Evolutionary conservation across 1,140 invertebrate genomes (phyloP), one percentile per base, ranked within the genome.

Genomic region (Spodoptera frugiperda): DNA sequence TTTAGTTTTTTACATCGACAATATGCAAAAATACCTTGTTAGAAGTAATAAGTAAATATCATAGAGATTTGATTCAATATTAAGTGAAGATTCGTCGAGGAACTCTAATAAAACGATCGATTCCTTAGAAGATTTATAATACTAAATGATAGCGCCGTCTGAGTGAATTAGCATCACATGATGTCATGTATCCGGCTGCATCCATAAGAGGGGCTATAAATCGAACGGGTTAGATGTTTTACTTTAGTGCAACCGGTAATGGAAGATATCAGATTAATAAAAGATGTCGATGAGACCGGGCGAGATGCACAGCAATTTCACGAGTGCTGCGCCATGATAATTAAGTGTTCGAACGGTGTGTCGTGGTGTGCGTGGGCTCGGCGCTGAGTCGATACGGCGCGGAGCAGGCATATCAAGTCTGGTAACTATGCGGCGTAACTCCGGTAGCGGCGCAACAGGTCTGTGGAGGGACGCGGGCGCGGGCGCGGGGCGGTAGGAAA

Each of bases 341-440:
- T 92, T 90, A 92, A 91, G 87, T 89, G 87, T 91, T 89, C 84
- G 87, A 85, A 82, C 76, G 85, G 49, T 78, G 82, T 82, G 33
- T 61, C 59, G 73, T 78, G 67, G 87, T 86, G 88, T 89, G 90
- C 84, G 88, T 87, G 84, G 78, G 84, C 68, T 75, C 54, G 82
- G 78, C 68, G 79, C 71, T 83, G 63, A 78, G 81, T 57, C 71
- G 78, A 78, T 76, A 83, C 81, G 83, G 74, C 77, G 87, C 81
- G 78, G 87, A 86, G 87, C 85, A 81, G 82, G 86, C 90, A 88
- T 91, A 93, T 93, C 91, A 89, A 94, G 93, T 93, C 93, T 90
- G 93, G 93, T 94, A 94, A 94, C 91, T 94, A 94, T 93, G 93
- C 92, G 88, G 91, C 91, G 90, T 92, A 92, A 92, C 91, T 93